Base-by-base conservation (phyloP, 2,888 invertebrate species). In the Tenthredo mesomela region DNA sequence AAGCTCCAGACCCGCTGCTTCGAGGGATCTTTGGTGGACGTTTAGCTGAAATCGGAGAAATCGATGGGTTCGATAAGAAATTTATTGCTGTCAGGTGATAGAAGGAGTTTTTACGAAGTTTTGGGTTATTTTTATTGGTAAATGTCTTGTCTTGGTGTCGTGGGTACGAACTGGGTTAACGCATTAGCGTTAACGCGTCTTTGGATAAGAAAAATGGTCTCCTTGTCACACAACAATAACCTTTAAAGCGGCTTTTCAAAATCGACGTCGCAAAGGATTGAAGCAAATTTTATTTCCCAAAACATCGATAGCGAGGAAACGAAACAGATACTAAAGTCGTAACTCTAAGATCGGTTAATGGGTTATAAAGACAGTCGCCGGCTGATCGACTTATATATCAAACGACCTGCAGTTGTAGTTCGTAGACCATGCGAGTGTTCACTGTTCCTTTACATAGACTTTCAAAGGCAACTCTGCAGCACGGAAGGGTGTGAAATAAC, bases 11-110 rank as follows among this genome's bases (percentile, higher is more conserved):
- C 93, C 92, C 65, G 93, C 91, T 50, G 92, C 91, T 87, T 93
- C 93, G 86, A 93, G 87, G 1, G 93, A 92, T 87, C 93, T 91
- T 90, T 93, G 93, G 87, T 93, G 93, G 85, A 93, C 92, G 85
- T 93, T 93, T 88, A 93, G 89, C 93, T 93, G 90, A 1, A 91
- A 91, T 21, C 1, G 2, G 40, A 61, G 54, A 50, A 54, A 86
- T 83, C 25, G 71, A 47, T 25, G 61, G 37, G 18, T 18, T 43
- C 37, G 18, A 43, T 73, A 18, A 21, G 37, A 18, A 71, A 40
- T 37, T 25, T 25, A 21, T 65, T 12, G 9, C 65, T 25, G 12
- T 12, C 3, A 29, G 7, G 7, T 18, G n/a, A 54, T 58, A 58
- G 1, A 9, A 21, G 7, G 21, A 58, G 9, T 21, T 21, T 58